phyloP scores from a whole-genome alignment of 1,140 invertebrate genomes.

The Drosophila burlai region DNA sequence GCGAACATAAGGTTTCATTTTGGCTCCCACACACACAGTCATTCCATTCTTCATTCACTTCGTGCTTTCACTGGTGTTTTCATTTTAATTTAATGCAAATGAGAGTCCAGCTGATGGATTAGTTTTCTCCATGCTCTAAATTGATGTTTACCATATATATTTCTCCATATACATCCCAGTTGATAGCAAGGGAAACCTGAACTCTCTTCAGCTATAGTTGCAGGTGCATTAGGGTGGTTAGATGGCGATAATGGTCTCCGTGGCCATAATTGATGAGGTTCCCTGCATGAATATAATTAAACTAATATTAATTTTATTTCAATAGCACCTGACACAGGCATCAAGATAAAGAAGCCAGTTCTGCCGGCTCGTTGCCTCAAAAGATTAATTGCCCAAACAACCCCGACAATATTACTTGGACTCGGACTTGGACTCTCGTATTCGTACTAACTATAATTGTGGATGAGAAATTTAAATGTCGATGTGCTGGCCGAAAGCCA shows the following conservation, averaged over 20 bases:
- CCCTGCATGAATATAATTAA: constrained; percentile 28
- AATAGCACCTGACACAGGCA: constrained; percentile 44
- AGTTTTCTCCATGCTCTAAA: constrained; percentile 37
- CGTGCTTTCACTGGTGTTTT: constrained; percentile 3
- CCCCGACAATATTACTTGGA: constrained; percentile 23
- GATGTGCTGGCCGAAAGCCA: constrained; percentile 41
- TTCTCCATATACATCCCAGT: constrained; percentile 11
- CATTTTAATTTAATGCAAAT: constrained; percentile 62
- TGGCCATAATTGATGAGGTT: constrained; percentile 31
- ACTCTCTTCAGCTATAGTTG: not conserved
- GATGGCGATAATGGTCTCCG: constrained; percentile 29
- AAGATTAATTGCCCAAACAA: constrained; percentile 41
- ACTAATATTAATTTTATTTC: constrained; percentile 33
- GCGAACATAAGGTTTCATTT: constrained; percentile 78
- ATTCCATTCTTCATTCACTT: not conserved
- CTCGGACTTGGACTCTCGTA: not conserved
- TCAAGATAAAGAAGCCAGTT: constrained; percentile 28
- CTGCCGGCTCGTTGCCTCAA: constrained; percentile 31
- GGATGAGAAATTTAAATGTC: constrained; percentile 35
- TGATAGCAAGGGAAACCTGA: constrained; percentile 54
- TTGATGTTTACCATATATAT: constrained; percentile 41
- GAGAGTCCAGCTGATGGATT: constrained; percentile 69
- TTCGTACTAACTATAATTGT: constrained; percentile 20
- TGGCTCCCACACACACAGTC: not conserved
- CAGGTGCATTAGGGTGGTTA: constrained; percentile 20